phyloP scores from a whole-genome alignment of 2,113 vertebrate genomes.

The Sakesphorus luctuosus region DNA sequence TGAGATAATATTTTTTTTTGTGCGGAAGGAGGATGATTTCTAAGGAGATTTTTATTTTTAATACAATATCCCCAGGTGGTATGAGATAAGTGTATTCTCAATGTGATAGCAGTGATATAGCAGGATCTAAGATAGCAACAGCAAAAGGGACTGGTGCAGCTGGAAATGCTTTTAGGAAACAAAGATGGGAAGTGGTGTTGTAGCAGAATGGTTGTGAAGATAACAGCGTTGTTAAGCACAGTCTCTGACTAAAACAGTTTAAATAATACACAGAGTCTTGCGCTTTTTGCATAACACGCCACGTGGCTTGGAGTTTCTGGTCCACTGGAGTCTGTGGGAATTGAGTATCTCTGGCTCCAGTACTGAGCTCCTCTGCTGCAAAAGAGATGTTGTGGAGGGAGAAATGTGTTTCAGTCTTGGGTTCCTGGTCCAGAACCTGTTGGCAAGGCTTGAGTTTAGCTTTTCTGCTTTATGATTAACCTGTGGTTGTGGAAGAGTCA shows the following conservation, averaged over 20 bases:
- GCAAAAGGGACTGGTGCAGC: neutral
- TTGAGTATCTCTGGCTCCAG: neutral
- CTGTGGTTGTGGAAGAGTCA: neutral
- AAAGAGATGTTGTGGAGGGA: neutral
- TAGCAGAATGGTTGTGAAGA: neutral
- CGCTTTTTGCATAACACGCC: neutral
- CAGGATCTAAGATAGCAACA: neutral
- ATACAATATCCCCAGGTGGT: neutral
- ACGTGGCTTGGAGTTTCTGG: constrained; percentile 17
- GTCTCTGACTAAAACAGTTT: neutral
- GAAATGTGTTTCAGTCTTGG: neutral
- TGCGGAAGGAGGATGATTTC: neutral
- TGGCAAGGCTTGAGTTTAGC: neutral
- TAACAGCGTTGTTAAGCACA: neutral
- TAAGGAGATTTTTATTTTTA: neutral
- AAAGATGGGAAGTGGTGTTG: neutral
- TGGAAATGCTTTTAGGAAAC: constrained; percentile 23
- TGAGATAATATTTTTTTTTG: neutral
- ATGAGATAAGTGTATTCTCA: neutral
- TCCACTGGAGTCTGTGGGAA: neutral
- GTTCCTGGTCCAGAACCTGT: neutral
- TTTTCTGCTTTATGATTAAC: neutral
- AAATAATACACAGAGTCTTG: constrained; percentile 20
- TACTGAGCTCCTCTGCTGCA: neutral
- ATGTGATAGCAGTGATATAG: neutral